Evolutionary conservation across 2,113 vertebrate genomes (phyloP).

Genomic region (Nerophis lumbriciformis): DNA sequence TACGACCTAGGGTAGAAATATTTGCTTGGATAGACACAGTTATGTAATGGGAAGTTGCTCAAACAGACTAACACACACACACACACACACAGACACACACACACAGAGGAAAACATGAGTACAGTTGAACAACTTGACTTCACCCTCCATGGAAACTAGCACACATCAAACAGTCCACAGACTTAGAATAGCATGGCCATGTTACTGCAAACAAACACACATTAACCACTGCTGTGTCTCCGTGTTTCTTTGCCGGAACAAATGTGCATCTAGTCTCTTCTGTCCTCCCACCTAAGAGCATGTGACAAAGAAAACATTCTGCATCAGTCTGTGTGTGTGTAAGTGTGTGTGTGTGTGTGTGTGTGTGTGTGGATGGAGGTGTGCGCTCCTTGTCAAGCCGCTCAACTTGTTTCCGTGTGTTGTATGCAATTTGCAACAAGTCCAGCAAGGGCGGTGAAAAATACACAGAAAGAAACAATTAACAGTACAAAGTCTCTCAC

Average conservation of each 20-base stretch:
- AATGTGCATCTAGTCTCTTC: conserved; percentile 30
- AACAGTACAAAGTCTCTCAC: too few species aligned
- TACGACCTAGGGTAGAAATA: conserved; percentile 14
- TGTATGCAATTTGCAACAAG: conserved; percentile 5
- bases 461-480: not conserved
- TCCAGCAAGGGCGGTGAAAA: not conserved
- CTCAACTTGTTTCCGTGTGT: conserved; percentile 8
- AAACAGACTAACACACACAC: conserved; percentile 6
- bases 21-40: conserved; percentile 15
- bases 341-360: not conserved
- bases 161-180: conserved; percentile 6
- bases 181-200: conserved; percentile 13
- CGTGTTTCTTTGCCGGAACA: conserved; percentile 17
- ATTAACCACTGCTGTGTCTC: conserved; percentile 18
- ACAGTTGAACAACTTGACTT: not conserved
- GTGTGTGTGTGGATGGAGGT: not conserved
- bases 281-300: conserved; percentile 43
- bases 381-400: conserved; percentile 14
- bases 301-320: conserved; percentile 9
- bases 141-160: conserved; percentile 10
- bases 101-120: not conserved
- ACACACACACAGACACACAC: conserved; percentile 9
- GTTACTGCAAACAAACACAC: conserved; percentile 18
- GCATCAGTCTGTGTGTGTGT: conserved; percentile 11
- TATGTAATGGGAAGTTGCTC: conserved; percentile 26